These are phyloP conservation scores for Volucella inflata DNA, from an alignment of 2,888 invertebrate genomes.

Conservation along the genomic window DNA sequence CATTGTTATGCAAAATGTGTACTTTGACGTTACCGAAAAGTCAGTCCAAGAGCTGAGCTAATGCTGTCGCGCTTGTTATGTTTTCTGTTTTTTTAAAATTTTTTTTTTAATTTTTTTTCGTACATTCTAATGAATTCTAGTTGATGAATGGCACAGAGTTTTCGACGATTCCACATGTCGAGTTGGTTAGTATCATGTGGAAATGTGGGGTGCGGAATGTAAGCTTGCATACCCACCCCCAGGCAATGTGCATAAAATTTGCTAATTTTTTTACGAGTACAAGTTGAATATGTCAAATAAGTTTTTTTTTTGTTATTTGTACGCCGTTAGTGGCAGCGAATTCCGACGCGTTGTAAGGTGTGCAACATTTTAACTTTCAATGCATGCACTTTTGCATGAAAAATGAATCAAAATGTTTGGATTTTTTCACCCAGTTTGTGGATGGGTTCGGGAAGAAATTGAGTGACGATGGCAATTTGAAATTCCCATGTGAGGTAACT, in stretches of 20 bases:
- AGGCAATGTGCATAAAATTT: slow-evolving; percentile 17
- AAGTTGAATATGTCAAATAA: not conserved
- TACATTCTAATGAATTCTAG: slow-evolving; percentile 39
- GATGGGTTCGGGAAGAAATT: too few species aligned
- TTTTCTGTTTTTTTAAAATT: not conserved
- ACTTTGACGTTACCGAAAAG: slow-evolving; percentile 54
- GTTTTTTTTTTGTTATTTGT: not conserved
- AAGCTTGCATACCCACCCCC: too few species aligned
- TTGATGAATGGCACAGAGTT: slow-evolving; percentile 46
- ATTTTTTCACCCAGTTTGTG: too few species aligned
- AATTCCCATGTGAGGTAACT: too few species aligned
- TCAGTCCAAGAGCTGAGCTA: slow-evolving; percentile 16
- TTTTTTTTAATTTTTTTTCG: not conserved
- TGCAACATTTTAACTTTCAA: too few species aligned
- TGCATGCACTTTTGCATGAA: too few species aligned
- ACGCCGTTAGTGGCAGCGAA: too few species aligned
- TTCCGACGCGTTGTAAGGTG: too few species aligned
- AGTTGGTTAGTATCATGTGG: slow-evolving; percentile 19
- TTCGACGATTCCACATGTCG: slow-evolving; percentile 12
- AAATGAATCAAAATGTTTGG: too few species aligned
- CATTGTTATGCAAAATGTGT: slow-evolving; percentile 43
- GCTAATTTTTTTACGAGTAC: slow-evolving; percentile 18
- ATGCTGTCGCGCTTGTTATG: not conserved
- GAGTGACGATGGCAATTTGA: too few species aligned
- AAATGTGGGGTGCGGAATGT: not conserved